These are phyloP conservation scores for Chrysocyon brachyurus DNA, from an alignment of 2,797 vertebrate genomes.

Conservation along the genomic window DNA sequence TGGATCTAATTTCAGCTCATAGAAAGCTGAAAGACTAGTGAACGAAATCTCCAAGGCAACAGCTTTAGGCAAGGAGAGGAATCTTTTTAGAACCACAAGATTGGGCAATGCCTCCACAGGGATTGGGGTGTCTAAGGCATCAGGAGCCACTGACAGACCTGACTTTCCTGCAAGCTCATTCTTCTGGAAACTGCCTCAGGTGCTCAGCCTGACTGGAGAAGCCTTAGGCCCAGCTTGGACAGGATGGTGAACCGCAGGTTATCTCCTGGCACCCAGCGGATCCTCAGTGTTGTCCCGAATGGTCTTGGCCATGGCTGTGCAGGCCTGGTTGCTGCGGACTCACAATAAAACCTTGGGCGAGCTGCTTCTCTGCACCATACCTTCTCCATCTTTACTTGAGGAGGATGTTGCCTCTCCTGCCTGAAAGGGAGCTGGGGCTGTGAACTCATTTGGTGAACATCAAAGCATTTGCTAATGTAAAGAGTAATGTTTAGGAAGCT, in stretches of 20 bases:
- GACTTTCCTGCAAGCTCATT: not conserved
- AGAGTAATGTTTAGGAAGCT: not conserved
- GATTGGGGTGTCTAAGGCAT: not conserved
- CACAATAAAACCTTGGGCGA: not conserved
- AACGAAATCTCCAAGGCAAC: constrained; percentile 67
- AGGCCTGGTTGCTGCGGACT: not conserved
- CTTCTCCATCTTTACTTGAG: not conserved
- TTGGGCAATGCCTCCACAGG: not conserved
- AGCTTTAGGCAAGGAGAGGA: not conserved
- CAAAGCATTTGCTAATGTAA: not conserved
- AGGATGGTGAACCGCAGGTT: not conserved
- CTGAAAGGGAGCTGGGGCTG: no score
- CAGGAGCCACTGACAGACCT: not conserved
- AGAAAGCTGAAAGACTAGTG: constrained; percentile 49
- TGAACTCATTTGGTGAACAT: not conserved
- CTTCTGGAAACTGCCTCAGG: not conserved
- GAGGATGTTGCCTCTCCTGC: not conserved
- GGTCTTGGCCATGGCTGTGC: accelerated
- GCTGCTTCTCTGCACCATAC: not conserved
- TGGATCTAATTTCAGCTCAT: constrained; percentile 72
- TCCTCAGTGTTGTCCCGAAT: not conserved
- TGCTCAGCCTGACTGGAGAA: not conserved
- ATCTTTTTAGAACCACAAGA: not conserved
- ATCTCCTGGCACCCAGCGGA: not conserved
- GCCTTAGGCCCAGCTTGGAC: not conserved